Evolutionary conservation across 1,140 invertebrate species (phyloP), one percentile per base, ranked within the genome.

Genomic region (Danaus melanippus): DNA sequence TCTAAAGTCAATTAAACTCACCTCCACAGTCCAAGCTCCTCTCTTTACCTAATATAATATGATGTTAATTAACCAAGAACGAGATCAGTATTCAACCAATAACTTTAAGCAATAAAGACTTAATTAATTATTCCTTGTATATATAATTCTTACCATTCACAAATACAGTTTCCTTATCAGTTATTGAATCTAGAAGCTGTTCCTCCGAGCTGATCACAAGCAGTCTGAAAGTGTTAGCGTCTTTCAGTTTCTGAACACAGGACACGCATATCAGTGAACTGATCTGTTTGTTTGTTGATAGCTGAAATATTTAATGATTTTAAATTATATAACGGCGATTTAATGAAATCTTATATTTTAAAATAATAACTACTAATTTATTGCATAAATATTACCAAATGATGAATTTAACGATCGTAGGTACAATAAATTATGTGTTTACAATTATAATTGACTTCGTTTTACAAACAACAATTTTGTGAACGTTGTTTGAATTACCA

Each of bases 101-200:
- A 15, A 15, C 15, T 15, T 3, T 15, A 15, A 15, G 1, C 3
- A 15, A 15, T 15, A 15, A 15, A 15, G 15, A 15, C 3, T 15
- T 15, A 15, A 15, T 3, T 15, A 15, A 1, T 15, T 15, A 15
- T 15, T 15, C 15, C 15, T 3, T 84, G 15, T 86, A 0, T 67
- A 41, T 0, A 84, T 74, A 46, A 21, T 44, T 10, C 42, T 64
- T 67, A 84, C 80, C 75, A 66, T 76, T 81, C 15, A 84, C 66
- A 69, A 79, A 84, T 0, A 79, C 53, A 11, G 64, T 74, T 3
- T 79, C 68, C 43, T 80, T 75, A 7, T 74, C 50, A 10, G 42
- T 52, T 1, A 73, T 12, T 10, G 63, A 53, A 8, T 66, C 55
- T 0, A 77, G 53, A 9, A 84, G 50, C 12, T 71, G 64, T 42